phyloP scores from a whole-genome alignment of 1,140 invertebrate species.

The Pollicipes pollicipes region DNA sequence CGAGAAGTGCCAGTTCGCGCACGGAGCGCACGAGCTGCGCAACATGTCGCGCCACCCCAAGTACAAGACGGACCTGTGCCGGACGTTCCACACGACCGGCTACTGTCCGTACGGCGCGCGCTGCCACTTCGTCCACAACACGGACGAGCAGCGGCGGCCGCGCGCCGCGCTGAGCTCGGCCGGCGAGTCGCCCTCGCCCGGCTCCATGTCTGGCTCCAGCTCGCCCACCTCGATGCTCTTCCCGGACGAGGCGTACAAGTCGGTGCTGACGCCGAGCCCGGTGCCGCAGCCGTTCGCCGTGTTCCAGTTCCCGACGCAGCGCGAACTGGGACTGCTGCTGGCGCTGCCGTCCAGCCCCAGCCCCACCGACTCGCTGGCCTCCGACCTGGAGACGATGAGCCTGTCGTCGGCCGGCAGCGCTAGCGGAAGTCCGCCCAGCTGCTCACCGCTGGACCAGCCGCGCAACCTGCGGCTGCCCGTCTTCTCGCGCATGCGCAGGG shows the following conservation, averaged over 20 bases:
- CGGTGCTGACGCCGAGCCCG: not conserved
- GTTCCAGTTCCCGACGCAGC: not conserved
- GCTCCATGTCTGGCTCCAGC: not conserved
- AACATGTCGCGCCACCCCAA: slow-evolving; percentile 89
- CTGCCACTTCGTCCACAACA: slow-evolving; percentile 97
- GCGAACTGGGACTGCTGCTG: not conserved
- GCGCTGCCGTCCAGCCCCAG: slow-evolving; percentile 11
- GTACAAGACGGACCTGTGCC: slow-evolving; percentile 98
- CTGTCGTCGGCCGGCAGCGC: not conserved
- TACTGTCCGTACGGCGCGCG: slow-evolving; percentile 95
- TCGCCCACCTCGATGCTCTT: not conserved
- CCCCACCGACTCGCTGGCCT: not conserved
- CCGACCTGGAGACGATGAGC: not conserved
- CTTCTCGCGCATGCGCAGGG: slow-evolving; percentile 1
- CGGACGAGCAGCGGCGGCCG: slow-evolving; percentile 46
- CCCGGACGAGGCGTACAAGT: not conserved
- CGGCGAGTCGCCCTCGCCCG: not conserved
- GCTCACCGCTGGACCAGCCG: not conserved
- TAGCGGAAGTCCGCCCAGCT: not conserved
- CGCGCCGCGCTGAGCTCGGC: slow-evolving; percentile 11
- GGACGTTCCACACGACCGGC: slow-evolving; percentile 89
- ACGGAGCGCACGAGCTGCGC: slow-evolving; percentile 78
- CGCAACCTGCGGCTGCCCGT: not conserved
- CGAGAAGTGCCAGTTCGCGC: slow-evolving; percentile 98
- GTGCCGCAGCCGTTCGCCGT: not conserved